Conservation (phyloP, 2,113 vertebrate genomes). For the Hippocampus comes region DNA sequence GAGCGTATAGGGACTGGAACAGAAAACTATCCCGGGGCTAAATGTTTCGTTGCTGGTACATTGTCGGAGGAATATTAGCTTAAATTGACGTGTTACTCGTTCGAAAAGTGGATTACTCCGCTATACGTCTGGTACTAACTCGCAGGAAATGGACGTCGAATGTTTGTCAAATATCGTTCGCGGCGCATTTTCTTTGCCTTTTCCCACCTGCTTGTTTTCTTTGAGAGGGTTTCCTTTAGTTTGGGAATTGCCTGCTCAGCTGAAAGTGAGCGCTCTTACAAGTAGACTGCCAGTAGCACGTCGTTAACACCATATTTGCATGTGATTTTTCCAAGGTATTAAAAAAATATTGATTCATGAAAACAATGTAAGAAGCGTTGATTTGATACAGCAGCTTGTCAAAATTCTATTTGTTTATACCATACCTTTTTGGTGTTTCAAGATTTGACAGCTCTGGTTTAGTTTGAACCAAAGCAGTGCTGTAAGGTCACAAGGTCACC, state of each 20-base stretch:
- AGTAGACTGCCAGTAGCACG: constrained; percentile 20
- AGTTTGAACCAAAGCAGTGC: constrained; percentile 20
- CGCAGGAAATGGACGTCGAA: neutral
- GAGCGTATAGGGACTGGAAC: too few relatives aligned
- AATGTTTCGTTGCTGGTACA: neutral
- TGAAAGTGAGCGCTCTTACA: constrained; percentile 46
- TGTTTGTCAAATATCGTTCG: neutral
- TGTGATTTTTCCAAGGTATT: neutral
- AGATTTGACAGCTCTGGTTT: constrained; percentile 11
- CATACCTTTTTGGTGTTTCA: neutral
- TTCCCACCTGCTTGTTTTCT: constrained; percentile 17
- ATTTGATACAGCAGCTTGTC: neutral
- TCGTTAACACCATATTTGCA: constrained; percentile 25
- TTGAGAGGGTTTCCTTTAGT: constrained; percentile 39
- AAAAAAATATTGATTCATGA: neutral
- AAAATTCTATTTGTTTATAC: neutral
- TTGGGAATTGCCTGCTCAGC: constrained; percentile 63
- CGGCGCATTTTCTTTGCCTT: constrained; percentile 21
- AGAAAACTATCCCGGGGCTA: neutral
- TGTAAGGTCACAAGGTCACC: constrained; percentile 11
- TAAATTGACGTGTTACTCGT: constrained; percentile 8
- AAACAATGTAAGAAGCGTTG: neutral
- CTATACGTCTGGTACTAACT: neutral
- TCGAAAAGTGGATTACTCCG: neutral
- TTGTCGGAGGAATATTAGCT: constrained; percentile 7